Base-by-base conservation (phyloP, 2,888 invertebrate species). In the Leucophora obtusa region DNA sequence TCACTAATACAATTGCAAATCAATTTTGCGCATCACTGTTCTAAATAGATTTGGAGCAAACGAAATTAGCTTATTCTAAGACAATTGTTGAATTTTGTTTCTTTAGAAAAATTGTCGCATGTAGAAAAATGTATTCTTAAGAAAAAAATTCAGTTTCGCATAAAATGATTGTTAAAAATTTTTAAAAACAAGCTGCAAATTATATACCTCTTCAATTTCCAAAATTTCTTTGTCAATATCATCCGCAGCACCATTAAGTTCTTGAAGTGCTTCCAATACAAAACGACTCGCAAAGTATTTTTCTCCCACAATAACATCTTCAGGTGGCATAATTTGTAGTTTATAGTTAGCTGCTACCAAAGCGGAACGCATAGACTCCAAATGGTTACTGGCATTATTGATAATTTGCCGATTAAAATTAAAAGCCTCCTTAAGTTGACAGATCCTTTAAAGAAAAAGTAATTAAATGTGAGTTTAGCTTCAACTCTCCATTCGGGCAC, bases 281-380 rank as follows among this genome's bases (percentile, higher is more conserved):
- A 89, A 88, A 56, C 87, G 86, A 68, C 90, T 90, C 0, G 90
- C 90, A 79, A 87, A 90, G n/a, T 85, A 84, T 18, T 87, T 89
- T 11, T 90, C 89, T 5, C 88, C 89, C 0, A 90, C 84, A 7
- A 90, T 73, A n/a, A 89, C 84, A 84, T 90, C 90, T 10, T 88
- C 87, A 0, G 88, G 85, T 5, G 87, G 87, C 82, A 84, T 84
- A 9, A 89, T 82, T 69, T 86, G 84, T 24, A 90, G 76, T 82
- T 90, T 90, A 59, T 90, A 87, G 60, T 89, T 87, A 17, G 89
- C 87, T 15, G 86, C 87, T 0, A 87, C 84, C 35, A 90, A 38
- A 0, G 90, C 86, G 3, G 88, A 86, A 14, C 87, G 86, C 85
- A 90, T 83, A 9, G 85, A 84, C 53, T 86, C 85, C 7, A 90